Evolutionary conservation across 1,140 invertebrate species (phyloP), one percentile per base, ranked within the genome.

Genomic region (Heliconius hewitsoni): DNA sequence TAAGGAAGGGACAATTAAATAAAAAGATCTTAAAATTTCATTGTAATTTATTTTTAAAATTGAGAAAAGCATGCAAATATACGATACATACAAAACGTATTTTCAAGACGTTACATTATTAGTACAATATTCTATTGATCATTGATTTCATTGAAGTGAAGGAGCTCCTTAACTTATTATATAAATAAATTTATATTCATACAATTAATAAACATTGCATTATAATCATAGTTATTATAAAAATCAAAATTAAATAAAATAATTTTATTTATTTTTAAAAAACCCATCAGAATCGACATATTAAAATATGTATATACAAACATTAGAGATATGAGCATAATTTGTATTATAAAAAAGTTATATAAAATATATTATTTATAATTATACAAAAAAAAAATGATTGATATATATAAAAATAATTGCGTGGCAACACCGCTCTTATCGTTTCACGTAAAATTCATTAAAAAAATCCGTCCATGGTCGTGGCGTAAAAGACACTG

Each of bases 381-480:
- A 23, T 23, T 23, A 23, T 23, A 23, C 23, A 23, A 23, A 23
- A 23, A 23, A 23, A 23, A 23, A 23, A 23, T 27, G 11, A 27
- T 30, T 16, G 5, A 27, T 16, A 27, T 66, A 30, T 3, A 13
- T 27, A 66, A 66, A 37, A 66, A 66, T 11, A 27, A 57, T 23
- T 66, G 23, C 23, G 74, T 74, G 79, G 76, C 79, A 80, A 81
- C 82, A 81, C 74, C 71, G 77, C 77, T 79, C 82, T 73, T 55
- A 71, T 34, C 71, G 75, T 77, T 50, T 66, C 60, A 27, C 60
- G 9, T 66, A 66, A 27, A 66, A 66, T 27, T 27, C 3, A 23
- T 13, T 27, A 66, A 30, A 16, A 57, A 16, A 66, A 66, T 66
- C 60, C 60, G 60, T 66, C 60, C 60, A 23, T 66, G 11, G 60